Conservation (phyloP, 2,113 vertebrate species). For the Cynoglossus semilaevis region DNA sequence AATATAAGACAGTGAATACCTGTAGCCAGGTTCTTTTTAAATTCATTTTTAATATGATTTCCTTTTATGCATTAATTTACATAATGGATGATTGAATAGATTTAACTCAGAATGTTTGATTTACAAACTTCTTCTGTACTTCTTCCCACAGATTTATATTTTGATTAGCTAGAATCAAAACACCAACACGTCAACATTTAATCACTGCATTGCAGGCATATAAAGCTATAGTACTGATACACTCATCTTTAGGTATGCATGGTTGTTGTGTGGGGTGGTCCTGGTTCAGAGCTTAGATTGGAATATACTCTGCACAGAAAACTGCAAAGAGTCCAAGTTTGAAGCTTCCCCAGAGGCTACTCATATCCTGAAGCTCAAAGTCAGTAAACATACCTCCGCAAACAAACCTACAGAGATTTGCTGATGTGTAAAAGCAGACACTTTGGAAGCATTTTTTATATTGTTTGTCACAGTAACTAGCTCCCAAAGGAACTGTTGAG, state of each 20-base stretch:
- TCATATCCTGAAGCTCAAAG: slow-evolving; percentile 24
- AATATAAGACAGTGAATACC: no score
- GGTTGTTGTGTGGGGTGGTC: slow-evolving; percentile 5
- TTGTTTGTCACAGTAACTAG: slow-evolving; percentile 27
- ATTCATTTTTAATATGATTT: no score
- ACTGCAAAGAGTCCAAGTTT: slow-evolving; percentile 24
- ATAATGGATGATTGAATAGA: no score
- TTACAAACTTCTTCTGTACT: no score
- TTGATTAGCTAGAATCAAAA: no score
- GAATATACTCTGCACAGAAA: slow-evolving; percentile 6
- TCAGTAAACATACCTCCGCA: slow-evolving; percentile 26
- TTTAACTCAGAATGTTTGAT: no score
- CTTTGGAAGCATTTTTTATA: slow-evolving; percentile 1
- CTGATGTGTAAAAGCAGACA: slow-evolving; percentile 19
- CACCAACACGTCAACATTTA: not conserved
- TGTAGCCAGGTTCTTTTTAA: no score
- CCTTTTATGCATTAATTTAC: no score
- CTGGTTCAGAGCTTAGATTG: not conserved
- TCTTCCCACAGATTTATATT: no score
- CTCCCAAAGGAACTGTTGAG: slow-evolving; percentile 29
- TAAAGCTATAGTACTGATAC: not conserved
- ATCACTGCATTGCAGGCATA: not conserved
- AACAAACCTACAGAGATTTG: slow-evolving; percentile 11
- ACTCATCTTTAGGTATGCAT: not conserved
- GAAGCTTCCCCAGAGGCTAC: slow-evolving; percentile 24